A percentile compares a stretch with the other conserved stretches of the same genome.
Conservation (phyloP, 92 coral and sea anemone species). For the Chrysogorgia sp. region DNA sequence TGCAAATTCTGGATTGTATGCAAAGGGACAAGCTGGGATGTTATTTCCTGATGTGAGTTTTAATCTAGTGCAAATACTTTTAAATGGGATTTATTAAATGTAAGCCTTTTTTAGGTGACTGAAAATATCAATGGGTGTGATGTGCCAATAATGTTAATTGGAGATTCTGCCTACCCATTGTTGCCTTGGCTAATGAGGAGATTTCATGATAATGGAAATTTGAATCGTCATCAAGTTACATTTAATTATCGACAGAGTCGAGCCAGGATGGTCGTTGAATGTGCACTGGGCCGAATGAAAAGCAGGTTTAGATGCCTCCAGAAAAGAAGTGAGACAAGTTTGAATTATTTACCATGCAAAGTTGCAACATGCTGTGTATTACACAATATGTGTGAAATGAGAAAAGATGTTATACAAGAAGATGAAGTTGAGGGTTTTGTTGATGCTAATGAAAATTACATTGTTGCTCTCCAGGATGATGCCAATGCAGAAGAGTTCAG, state of each 20-base stretch:
- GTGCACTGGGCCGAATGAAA: constrained; percentile 44
- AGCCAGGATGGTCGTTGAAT: constrained; percentile 54
- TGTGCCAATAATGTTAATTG: constrained; percentile 30
- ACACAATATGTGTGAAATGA: constrained; percentile 47
- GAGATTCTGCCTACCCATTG: constrained; percentile 34
- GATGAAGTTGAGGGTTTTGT: constrained; percentile 12
- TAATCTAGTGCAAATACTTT: neutral
- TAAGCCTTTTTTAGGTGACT: constrained; percentile 19
- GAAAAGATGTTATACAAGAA: constrained; percentile 23
- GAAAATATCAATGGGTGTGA: constrained; percentile 33
- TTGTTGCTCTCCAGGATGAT: constrained; percentile 23
- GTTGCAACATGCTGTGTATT: constrained; percentile 56
- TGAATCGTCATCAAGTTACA: constrained; percentile 23
- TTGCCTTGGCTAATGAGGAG: constrained; percentile 52
- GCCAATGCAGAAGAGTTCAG: constrained; percentile 29
- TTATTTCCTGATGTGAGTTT: constrained; percentile 34
- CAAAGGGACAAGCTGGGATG: constrained; percentile 28
- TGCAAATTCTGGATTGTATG: constrained; percentile 24
- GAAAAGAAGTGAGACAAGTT: constrained; percentile 33
- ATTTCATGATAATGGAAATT: constrained; percentile 37
- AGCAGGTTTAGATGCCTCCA: constrained; percentile 49
- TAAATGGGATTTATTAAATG: constrained; percentile 11
- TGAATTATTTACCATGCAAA: constrained; percentile 37
- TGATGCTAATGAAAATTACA: constrained; percentile 29
- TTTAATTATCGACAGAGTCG: constrained; percentile 43